These are phyloP conservation scores for Adelognathus sp. DNA, from an alignment of 2,888 invertebrate species.

Conservation along the genomic window DNA sequence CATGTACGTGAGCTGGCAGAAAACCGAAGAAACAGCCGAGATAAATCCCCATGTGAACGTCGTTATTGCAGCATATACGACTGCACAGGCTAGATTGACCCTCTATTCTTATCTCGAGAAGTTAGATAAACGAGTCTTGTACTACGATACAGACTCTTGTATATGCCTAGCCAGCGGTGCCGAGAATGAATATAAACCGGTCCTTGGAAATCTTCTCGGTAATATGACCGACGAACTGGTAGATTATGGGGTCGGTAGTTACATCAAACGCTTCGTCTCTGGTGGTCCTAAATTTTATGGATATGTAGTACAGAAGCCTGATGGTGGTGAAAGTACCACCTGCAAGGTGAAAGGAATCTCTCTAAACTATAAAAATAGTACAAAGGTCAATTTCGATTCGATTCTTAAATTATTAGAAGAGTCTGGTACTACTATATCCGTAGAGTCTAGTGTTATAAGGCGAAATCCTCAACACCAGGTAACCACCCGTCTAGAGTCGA, in stretches of 20 bases:
- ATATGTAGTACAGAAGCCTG: neutral
- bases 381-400: neutral
- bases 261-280: slow-evolving; percentile 72
- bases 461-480: neutral
- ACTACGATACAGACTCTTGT: slow-evolving; percentile 76
- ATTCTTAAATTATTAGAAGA: neutral
- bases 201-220: slow-evolving; percentile 68
- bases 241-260: slow-evolving; percentile 64
- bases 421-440: neutral
- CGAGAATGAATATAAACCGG: slow-evolving; percentile 53
- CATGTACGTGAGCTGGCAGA: slow-evolving; percentile 57
- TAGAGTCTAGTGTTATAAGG: neutral
- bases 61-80: slow-evolving; percentile 75
- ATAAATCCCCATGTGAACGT: slow-evolving; percentile 60
- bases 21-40: neutral
- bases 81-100: slow-evolving; percentile 71
- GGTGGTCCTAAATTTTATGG: slow-evolving; percentile 73
- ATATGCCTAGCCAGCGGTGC: slow-evolving; percentile 64
- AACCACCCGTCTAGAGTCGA: neutral
- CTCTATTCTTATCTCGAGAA: slow-evolving; percentile 71
- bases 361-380: neutral
- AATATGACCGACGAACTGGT: slow-evolving; percentile 75
- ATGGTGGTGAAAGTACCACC: neutral
- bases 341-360: neutral
- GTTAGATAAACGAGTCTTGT: slow-evolving; percentile 69